Evolutionary conservation across 2,113 vertebrate species (phyloP).

Genomic region (Pelvicachromis taeniatus): DNA sequence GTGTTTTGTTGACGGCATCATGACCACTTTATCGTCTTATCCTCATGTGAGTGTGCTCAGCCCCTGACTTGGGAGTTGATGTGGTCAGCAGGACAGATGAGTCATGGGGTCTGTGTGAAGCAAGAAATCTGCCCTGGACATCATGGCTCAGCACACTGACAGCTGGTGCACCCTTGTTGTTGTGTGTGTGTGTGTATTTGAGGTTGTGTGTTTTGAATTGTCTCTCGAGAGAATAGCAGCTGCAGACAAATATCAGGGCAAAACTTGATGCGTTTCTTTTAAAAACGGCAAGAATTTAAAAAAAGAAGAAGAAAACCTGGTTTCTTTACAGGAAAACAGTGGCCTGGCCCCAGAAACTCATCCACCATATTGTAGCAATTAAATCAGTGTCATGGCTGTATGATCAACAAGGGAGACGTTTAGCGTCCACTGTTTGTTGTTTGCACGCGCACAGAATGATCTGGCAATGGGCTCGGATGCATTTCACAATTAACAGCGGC

Average conservation of each 20-base stretch:
- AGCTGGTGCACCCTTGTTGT: constrained; percentile 55
- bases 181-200: neutral
- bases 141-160: constrained; percentile 60
- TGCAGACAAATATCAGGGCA: constrained; percentile 37
- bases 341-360: neutral
- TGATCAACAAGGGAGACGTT: constrained; percentile 40
- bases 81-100: constrained; percentile 60
- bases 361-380: constrained; percentile 22
- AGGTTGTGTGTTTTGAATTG: neutral
- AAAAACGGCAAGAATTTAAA: neutral
- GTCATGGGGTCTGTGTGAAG: constrained; percentile 38
- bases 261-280: neutral
- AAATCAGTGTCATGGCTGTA: constrained; percentile 36
- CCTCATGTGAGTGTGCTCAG: neutral
- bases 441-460: constrained; percentile 7
- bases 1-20: neutral
- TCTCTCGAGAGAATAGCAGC: constrained; percentile 40
- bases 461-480: constrained; percentile 26
- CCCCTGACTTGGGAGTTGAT: constrained; percentile 32
- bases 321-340: neutral
- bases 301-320: neutral
- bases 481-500: constrained; percentile 49
- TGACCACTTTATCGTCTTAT: neutral
- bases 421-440: constrained; percentile 17
- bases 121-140: constrained; percentile 42